A percentile compares a stretch with the other conserved stretches of the same genome.
phyloP scores from a whole-genome alignment of 2,797 vertebrate species.

The Brachyalestes nurse region DNA sequence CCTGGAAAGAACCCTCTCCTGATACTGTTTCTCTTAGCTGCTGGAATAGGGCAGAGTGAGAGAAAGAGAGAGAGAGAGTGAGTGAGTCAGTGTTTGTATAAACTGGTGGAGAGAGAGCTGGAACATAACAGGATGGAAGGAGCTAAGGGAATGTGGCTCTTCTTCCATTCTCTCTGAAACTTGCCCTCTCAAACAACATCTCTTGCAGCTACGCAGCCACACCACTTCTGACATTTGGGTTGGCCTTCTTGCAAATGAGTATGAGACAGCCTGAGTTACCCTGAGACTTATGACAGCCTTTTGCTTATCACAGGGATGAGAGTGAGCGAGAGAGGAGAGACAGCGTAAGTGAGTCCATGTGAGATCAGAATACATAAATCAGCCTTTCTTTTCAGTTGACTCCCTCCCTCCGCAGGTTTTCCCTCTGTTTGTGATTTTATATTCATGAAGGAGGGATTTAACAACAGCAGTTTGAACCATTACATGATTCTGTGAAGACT shows the following conservation, averaged over 20 bases:
- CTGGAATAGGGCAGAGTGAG: not conserved
- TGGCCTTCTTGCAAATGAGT: conserved; percentile 23
- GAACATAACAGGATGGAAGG: conserved; percentile 28
- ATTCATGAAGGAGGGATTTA: not conserved
- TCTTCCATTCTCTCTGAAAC: conserved; percentile 1
- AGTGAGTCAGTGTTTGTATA: conserved; percentile 20
- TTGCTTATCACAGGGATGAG: conserved; percentile 5
- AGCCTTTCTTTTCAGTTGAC: not conserved
- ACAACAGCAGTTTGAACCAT: not conserved
- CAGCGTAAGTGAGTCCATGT: not conserved
- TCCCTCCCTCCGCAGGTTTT: not conserved
- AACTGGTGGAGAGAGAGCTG: conserved; percentile 1
- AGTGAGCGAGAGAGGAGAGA: not conserved
- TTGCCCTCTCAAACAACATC: conserved; percentile 14
- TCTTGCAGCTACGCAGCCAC: conserved; percentile 1
- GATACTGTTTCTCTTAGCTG: conserved; percentile 12
- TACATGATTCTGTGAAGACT: not conserved
- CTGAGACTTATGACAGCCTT: conserved; percentile 17
- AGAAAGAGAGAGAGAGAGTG: not conserved
- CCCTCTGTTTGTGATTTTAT: not conserved
- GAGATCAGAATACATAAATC: conserved; percentile 2
- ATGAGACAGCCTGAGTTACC: conserved; percentile 18
- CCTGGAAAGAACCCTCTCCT: conserved; percentile 30
- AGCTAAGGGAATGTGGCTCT: conserved; percentile 5
- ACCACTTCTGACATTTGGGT: conserved; percentile 6